A percentile compares a stretch with the other conserved stretches of the same genome.
These are phyloP conservation scores for Acromyrmex echinatior DNA, from an alignment of 1,140 invertebrate genomes.

Conservation along the genomic window DNA sequence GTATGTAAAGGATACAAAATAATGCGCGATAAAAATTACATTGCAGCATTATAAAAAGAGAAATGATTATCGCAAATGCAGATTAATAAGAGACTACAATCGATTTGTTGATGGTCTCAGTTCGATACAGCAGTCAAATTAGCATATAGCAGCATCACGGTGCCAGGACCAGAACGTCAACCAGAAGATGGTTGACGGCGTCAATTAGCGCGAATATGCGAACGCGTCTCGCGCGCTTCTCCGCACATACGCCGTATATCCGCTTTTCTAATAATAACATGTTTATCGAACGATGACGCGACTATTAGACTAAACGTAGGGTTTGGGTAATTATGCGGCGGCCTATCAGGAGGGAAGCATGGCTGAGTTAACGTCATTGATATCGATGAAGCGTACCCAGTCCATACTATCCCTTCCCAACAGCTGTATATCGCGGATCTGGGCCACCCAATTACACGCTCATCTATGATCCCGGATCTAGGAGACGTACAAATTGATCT, in stretches of 20 bases:
- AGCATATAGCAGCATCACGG: neutral
- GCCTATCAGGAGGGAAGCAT: slow-evolving; percentile 80
- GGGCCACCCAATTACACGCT: slow-evolving; percentile 83
- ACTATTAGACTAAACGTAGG: slow-evolving; percentile 78
- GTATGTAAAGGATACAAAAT: neutral
- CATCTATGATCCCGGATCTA: slow-evolving; percentile 82
- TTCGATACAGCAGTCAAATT: neutral
- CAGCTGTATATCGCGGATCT: slow-evolving; percentile 72
- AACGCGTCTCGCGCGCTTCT: slow-evolving; percentile 3
- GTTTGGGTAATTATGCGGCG: slow-evolving; percentile 81
- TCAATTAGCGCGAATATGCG: slow-evolving; percentile 67
- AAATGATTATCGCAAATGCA: neutral
- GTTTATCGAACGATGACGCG: slow-evolving; percentile 80
- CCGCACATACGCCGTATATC: slow-evolving; percentile 7
- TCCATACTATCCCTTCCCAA: slow-evolving; percentile 1
- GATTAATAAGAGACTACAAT: neutral
- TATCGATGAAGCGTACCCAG: slow-evolving; percentile 79
- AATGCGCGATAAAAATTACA: neutral
- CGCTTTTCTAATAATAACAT: slow-evolving; percentile 80
- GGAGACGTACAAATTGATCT: slow-evolving; percentile 83
- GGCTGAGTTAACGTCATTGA: slow-evolving; percentile 82
- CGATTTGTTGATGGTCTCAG: neutral
- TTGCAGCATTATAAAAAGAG: neutral
- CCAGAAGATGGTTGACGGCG: slow-evolving; percentile 15
- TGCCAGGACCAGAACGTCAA: neutral